These are phyloP conservation scores for Acanthis flammea DNA, from an alignment of 2,797 vertebrate species.

Conservation along the genomic window DNA sequence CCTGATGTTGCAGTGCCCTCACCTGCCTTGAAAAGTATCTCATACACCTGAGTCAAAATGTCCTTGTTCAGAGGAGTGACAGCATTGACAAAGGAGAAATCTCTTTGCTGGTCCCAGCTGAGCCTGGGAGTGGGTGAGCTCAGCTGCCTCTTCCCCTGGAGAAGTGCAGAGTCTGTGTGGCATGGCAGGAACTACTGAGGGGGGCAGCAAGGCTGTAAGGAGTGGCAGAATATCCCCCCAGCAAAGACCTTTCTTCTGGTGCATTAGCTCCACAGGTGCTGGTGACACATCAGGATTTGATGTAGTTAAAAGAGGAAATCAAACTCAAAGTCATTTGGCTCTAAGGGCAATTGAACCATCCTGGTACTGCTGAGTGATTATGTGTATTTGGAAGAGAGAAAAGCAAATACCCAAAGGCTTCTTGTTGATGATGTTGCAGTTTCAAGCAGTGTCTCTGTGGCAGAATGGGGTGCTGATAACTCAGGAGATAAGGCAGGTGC, in stretches of 20 bases:
- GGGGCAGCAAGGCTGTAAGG: background rate
- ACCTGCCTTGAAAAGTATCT: background rate
- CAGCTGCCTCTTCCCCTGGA: background rate
- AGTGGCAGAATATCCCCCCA: background rate
- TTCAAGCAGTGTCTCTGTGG: background rate
- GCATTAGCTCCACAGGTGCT: background rate
- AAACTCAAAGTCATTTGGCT: constrained; percentile 38
- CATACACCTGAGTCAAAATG: accelerated
- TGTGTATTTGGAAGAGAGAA: background rate
- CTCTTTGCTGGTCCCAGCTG: background rate
- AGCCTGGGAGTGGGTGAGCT: accelerated
- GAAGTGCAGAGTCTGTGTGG: accelerated
- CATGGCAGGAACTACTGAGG: accelerated
- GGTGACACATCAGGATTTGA: accelerated
- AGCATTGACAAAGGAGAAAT: background rate
- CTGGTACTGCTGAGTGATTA: background rate
- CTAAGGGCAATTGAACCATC: background rate
- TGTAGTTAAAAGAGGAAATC: background rate
- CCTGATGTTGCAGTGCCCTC: background rate
- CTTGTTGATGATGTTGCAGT: background rate
- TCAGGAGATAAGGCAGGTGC: background rate
- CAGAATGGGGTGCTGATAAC: background rate
- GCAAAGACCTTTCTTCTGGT: background rate
- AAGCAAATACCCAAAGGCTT: constrained; percentile 41
- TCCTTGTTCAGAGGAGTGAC: background rate